A percentile compares a stretch with the other conserved stretches of the same genome.
Evolutionary conservation across 2,888 invertebrate genomes (phyloP).

Genomic region (Lacanobia oleracea): DNA sequence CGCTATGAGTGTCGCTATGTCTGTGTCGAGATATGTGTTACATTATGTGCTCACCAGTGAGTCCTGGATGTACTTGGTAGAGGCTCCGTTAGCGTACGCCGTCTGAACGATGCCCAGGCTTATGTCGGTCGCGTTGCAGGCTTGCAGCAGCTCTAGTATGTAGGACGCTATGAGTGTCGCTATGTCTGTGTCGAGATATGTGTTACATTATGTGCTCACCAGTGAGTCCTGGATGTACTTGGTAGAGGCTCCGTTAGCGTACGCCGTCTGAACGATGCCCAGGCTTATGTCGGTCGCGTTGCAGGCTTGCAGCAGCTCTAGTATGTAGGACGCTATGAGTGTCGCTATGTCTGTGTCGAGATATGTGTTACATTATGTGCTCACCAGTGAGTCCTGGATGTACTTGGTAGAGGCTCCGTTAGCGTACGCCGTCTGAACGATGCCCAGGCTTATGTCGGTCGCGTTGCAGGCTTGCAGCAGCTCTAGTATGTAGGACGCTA

Average conservation of each 20-base stretch:
- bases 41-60: conserved; percentile 89
- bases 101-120: conserved; percentile 98
- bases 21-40: no score
- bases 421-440: conserved; percentile 99
- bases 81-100: conserved; percentile 99
- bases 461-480: conserved; percentile 89
- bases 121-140: conserved; percentile 90
- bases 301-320: conserved; percentile 90
- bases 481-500: conserved; percentile 94
- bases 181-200: conserved; percentile 94
- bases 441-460: conserved; percentile 93
- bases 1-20: conserved; percentile 97
- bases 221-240: conserved; percentile 95
- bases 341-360: conserved; percentile 99
- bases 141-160: conserved; percentile 48
- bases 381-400: conserved; percentile 93
- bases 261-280: conserved; percentile 99
- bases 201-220: conserved; percentile 80
- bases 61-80: conserved; percentile 96
- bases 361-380: conserved; percentile 24
- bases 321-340: conserved; percentile 94
- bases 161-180: conserved; percentile 90
- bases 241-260: conserved; percentile 99
- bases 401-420: conserved; percentile 99
- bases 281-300: conserved; percentile 92